Percentiles rank a stretch among this genome's conserved stretches.
phyloP scores from a whole-genome alignment of 64 coral and sea anemone species.

The Montipora capricornis region DNA sequence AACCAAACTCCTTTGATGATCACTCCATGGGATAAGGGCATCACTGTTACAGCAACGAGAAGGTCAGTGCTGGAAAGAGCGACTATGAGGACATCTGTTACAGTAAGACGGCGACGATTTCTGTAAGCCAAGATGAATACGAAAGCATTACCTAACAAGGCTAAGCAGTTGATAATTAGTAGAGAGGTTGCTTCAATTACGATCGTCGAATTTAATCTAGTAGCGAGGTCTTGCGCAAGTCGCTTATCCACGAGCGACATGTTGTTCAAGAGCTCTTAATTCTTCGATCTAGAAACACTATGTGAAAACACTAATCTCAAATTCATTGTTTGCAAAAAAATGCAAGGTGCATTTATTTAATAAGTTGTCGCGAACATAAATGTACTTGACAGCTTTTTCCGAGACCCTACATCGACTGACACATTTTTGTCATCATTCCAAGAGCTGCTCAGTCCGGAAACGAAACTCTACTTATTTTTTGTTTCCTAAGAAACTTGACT shows the following conservation, averaged over 20 bases:
- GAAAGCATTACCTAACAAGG: conserved; percentile 68
- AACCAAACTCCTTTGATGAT: conserved; percentile 68
- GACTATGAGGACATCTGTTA: conserved; percentile 77
- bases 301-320: too few species aligned
- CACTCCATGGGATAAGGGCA: conserved; percentile 61
- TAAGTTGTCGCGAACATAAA: too few species aligned
- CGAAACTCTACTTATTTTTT: too few species aligned
- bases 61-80: conserved; percentile 73
- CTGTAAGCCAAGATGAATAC: conserved; percentile 70
- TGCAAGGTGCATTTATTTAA: too few species aligned
- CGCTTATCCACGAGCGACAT: neutral
- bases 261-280: too few species aligned
- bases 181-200: conserved; percentile 64
- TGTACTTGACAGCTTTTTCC: too few species aligned
- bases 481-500: too few species aligned
- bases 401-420: too few species aligned
- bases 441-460: too few species aligned
- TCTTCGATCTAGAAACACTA: too few species aligned
- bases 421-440: too few species aligned
- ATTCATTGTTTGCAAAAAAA: too few species aligned
- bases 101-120: conserved; percentile 66
- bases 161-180: conserved; percentile 59
- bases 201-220: conserved; percentile 27
- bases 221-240: neutral
- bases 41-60: conserved; percentile 55